A percentile compares a stretch with the other conserved stretches of the same genome.
Evolutionary conservation across 1,140 invertebrate genomes (phyloP).

Genomic region (Campoletis sonorensis): DNA sequence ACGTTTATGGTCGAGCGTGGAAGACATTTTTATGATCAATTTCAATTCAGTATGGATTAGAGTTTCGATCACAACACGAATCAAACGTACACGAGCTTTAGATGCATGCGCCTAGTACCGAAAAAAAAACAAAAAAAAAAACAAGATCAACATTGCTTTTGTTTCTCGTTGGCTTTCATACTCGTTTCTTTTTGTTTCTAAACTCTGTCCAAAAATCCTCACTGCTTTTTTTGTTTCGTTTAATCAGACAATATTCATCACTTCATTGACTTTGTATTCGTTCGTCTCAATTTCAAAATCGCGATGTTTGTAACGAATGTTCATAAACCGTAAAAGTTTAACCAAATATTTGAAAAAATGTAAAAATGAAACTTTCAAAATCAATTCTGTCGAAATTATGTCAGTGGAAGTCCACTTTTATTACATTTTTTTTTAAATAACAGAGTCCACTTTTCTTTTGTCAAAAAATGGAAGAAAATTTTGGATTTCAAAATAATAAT

Average conservation of each 20-base stretch:
- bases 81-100: slow-evolving; percentile 60
- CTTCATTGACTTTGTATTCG: neutral
- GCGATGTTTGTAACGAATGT: neutral
- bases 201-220: slow-evolving; percentile 21
- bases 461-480: no score
- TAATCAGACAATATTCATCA: slow-evolving; percentile 18
- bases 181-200: neutral
- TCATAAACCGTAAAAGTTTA: neutral
- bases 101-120: slow-evolving; percentile 69
- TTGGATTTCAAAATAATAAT: no score
- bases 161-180: slow-evolving; percentile 62
- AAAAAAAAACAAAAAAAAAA: slow-evolving; percentile 47
- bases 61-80: slow-evolving; percentile 55
- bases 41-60: slow-evolving; percentile 50
- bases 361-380: no score
- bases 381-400: no score
- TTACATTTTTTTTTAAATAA: no score
- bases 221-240: slow-evolving; percentile 13
- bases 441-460: no score
- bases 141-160: slow-evolving; percentile 63
- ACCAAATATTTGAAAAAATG: no score
- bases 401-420: no score
- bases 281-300: no score
- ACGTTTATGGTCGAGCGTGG: no score
- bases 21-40: neutral